Evolutionary conservation across 2,797 vertebrate genomes (phyloP).

Genomic region (Cirrhinus mrigala): DNA sequence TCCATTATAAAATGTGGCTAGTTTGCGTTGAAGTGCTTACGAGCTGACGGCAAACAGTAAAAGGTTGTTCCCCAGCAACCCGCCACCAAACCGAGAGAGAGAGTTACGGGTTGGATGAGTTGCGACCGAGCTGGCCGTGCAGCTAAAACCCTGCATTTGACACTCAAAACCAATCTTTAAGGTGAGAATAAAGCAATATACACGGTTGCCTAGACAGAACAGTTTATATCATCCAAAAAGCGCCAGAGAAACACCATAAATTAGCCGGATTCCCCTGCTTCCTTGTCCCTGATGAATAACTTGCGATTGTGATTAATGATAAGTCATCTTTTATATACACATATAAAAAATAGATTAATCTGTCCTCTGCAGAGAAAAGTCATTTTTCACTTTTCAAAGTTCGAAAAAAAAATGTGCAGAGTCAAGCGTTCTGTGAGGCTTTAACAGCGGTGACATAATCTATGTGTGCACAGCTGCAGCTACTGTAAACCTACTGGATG

Average conservation of each 20-base stretch:
- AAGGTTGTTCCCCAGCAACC: slow-evolving; percentile 15
- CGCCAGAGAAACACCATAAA: background rate
- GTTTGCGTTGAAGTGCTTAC: slow-evolving; percentile 23
- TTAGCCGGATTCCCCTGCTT: background rate
- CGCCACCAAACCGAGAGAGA: background rate
- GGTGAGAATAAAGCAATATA: background rate
- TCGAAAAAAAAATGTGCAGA: slow-evolving; percentile 17
- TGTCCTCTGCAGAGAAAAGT: slow-evolving; percentile 39
- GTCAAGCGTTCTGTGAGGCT: slow-evolving; percentile 22
- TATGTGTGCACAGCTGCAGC: slow-evolving; percentile 42
- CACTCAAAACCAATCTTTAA: background rate
- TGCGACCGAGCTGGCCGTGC: background rate
- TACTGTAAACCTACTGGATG: slow-evolving; percentile 43
- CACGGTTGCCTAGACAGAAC: background rate
- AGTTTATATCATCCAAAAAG: slow-evolving; percentile 15
- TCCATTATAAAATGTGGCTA: slow-evolving; percentile 39
- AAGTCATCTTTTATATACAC: slow-evolving; percentile 41
- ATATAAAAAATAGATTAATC: slow-evolving; percentile 44
- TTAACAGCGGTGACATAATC: slow-evolving; percentile 43
- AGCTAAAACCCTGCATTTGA: background rate
- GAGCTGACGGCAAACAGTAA: slow-evolving; percentile 28
- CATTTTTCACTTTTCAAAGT: slow-evolving; percentile 44
- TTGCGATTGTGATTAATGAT: slow-evolving; percentile 33
- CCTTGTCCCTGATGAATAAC: slow-evolving; percentile 18
- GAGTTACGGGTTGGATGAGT: background rate